These are phyloP conservation scores for Bolborhynchus lineola DNA, from an alignment of 2,113 vertebrate genomes.

Conservation along the genomic window DNA sequence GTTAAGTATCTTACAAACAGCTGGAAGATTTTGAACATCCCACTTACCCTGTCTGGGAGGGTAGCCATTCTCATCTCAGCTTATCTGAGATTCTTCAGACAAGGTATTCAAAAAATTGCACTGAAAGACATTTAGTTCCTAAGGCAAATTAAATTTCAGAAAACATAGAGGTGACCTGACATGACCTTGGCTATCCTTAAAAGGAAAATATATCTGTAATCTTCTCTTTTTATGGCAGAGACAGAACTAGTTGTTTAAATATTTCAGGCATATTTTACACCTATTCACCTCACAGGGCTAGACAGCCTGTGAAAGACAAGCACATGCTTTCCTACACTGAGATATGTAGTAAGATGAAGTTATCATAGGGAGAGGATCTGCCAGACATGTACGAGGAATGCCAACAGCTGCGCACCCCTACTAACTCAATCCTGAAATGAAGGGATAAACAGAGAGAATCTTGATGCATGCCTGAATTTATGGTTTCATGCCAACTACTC, in stretches of 20 bases:
- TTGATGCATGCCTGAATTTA: neutral
- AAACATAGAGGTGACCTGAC: neutral
- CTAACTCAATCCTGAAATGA: neutral
- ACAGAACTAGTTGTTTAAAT: neutral
- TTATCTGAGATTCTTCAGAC: neutral
- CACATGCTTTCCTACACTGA: neutral
- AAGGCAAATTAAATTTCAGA: conserved; percentile 4
- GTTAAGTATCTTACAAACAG: conserved; percentile 51
- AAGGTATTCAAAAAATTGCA: neutral
- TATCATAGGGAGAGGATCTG: neutral
- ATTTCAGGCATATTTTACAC: neutral
- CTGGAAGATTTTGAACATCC: conserved; percentile 46
- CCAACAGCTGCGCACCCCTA: neutral
- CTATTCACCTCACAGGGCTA: neutral
- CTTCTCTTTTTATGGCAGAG: neutral
- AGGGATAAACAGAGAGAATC: neutral
- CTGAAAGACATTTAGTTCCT: neutral
- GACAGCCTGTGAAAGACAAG: neutral
- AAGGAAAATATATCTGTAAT: neutral
- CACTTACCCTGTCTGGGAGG: conserved; percentile 21
- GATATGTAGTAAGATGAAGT: neutral
- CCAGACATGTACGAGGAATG: neutral
- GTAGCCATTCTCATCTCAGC: neutral
- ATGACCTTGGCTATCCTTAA: neutral
- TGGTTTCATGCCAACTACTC: neutral